Percentiles rank a stretch among this genome's conserved stretches.
Conservation (phyloP, 2,113 vertebrate genomes). For the Butorides virescens region DNA sequence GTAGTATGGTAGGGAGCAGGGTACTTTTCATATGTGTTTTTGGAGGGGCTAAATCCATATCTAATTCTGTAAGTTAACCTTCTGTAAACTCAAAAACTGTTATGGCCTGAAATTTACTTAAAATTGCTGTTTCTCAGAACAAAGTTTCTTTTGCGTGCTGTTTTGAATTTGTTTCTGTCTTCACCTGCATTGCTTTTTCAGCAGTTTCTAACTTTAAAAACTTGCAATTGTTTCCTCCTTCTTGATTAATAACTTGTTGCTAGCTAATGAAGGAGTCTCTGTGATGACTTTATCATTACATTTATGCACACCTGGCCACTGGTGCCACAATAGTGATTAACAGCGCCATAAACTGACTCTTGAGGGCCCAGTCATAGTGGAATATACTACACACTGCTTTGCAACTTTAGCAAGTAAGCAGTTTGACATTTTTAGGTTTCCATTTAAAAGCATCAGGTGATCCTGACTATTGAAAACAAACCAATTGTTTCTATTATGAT, state of each 20-base stretch:
- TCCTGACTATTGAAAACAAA: not conserved
- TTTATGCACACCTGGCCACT: conserved; percentile 69
- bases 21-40: not conserved
- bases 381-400: conserved; percentile 73
- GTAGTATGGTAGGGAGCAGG: not conserved
- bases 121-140: not conserved
- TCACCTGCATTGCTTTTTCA: not conserved
- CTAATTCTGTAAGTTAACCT: not conserved
- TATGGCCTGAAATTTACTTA: not conserved
- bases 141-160: not conserved
- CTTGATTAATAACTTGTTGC: not conserved
- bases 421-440: not conserved
- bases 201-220: not conserved
- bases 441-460: not conserved
- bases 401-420: conserved; percentile 71
- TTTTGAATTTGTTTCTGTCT: not conserved
- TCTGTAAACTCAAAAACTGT: not conserved
- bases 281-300: not conserved
- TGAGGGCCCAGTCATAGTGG: conserved; percentile 73
- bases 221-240: not conserved
- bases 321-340: conserved; percentile 76
- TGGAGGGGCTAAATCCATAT: not conserved
- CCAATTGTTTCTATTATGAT: not conserved
- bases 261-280: not conserved
- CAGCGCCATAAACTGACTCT: conserved; percentile 74